phyloP scores from a whole-genome alignment of 2,888 invertebrate genomes.

The Neocrepidodera transversa region DNA sequence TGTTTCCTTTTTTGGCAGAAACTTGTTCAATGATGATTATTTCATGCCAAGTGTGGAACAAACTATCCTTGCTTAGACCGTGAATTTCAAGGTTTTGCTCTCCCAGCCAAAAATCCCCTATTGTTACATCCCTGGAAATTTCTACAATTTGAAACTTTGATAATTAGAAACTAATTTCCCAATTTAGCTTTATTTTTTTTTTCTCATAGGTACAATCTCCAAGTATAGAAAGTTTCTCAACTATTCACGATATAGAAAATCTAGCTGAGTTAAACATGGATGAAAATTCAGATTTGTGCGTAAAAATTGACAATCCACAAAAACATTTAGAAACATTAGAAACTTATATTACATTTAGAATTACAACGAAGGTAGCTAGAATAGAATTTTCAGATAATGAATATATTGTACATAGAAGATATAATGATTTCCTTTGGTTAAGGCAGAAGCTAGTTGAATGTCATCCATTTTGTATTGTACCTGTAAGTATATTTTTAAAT shows the following conservation, averaged over 20 bases:
- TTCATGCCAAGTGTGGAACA: too few relatives aligned
- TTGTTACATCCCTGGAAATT: too few relatives aligned
- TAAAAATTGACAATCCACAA: conserved; percentile 75
- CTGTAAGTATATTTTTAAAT: conserved; percentile 62
- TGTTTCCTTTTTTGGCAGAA: too few relatives aligned
- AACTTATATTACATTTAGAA: conserved; percentile 73
- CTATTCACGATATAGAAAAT: conserved; percentile 66
- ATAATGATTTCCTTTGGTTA: conserved; percentile 77
- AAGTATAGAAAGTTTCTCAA: conserved; percentile 68
- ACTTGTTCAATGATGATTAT: too few relatives aligned
- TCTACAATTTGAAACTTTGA: too few relatives aligned
- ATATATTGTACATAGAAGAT: conserved; percentile 70
- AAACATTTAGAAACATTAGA: conserved; percentile 75
- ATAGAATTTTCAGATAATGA: conserved; percentile 70
- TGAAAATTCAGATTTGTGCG: conserved; percentile 67
- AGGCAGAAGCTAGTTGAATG: conserved; percentile 69
- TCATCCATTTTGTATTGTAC: conserved; percentile 73
- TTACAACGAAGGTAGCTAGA: conserved; percentile 72
- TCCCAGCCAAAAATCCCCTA: too few relatives aligned
- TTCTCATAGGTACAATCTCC: conserved; percentile 64
- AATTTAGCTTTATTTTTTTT: too few relatives aligned
- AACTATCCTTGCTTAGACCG: too few relatives aligned
- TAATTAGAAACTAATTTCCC: too few relatives aligned
- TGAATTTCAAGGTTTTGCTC: too few relatives aligned
- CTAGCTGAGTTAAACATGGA: conserved; percentile 64